These are phyloP conservation scores for Mycteria americana DNA, from an alignment of 2,797 vertebrate species.

Conservation along the genomic window DNA sequence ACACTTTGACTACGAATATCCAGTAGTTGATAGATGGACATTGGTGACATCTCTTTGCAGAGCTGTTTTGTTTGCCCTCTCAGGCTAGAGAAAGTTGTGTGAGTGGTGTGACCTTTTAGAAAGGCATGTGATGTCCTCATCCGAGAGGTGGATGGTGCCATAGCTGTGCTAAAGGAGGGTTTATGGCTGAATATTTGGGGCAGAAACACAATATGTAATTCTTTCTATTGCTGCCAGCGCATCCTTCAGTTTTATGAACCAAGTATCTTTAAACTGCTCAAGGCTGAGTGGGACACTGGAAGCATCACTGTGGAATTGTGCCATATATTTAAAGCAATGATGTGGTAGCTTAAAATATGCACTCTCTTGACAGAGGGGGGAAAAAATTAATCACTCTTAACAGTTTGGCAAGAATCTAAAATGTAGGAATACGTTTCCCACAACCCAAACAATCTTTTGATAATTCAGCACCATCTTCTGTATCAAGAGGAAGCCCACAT, in stretches of 20 bases:
- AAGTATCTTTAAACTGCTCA: not conserved
- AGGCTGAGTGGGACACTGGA: not conserved
- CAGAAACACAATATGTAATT: not conserved
- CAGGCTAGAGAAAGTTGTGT: not conserved
- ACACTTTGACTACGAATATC: not conserved
- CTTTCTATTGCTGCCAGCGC: not conserved
- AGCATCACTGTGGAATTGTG: not conserved
- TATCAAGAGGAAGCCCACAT: not conserved
- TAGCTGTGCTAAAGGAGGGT: not conserved
- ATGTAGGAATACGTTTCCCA: not conserved
- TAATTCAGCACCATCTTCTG: not conserved
- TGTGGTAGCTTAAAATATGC: conserved; percentile 18
- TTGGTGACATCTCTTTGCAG: not conserved
- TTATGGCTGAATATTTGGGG: not conserved
- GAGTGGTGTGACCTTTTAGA: not conserved
- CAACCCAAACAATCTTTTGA: not conserved
- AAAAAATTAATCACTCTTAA: conserved; percentile 7
- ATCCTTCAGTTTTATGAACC: not conserved
- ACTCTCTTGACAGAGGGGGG: not conserved
- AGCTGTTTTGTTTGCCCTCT: not conserved
- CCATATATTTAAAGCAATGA: not conserved
- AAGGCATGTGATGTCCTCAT: not conserved
- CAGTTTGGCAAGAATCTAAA: not conserved
- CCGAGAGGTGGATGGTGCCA: not conserved
- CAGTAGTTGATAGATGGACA: not conserved